Conservation (phyloP, 2,888 invertebrate species). For the Rhimphoctona megacephalus region DNA sequence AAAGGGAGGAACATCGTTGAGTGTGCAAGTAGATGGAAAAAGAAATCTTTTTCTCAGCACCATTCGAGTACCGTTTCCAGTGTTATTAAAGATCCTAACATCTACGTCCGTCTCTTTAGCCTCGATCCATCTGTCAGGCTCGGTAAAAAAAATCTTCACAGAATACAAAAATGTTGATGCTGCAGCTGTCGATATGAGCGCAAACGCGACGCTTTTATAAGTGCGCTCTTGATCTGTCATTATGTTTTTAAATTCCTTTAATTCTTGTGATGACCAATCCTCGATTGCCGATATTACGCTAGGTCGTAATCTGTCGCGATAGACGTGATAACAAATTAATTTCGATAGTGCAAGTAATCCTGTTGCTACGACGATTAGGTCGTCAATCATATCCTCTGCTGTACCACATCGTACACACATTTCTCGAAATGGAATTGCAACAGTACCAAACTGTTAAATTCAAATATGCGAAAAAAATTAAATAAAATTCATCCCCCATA, state of each 20-base stretch:
- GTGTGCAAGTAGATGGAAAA: slow-evolving; percentile 70
- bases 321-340: slow-evolving; percentile 68
- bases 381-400: slow-evolving; percentile 73
- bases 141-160: slow-evolving; percentile 64
- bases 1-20: slow-evolving; percentile 61
- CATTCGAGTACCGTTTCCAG: slow-evolving; percentile 52
- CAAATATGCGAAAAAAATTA: neutral
- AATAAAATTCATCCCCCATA: no score
- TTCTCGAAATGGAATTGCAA: slow-evolving; percentile 68
- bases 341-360: slow-evolving; percentile 73
- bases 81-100: neutral
- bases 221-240: slow-evolving; percentile 70
- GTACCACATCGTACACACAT: slow-evolving; percentile 72
- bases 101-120: slow-evolving; percentile 20
- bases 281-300: slow-evolving; percentile 70
- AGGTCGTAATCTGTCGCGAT: slow-evolving; percentile 70
- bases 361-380: slow-evolving; percentile 70
- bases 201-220: slow-evolving; percentile 61
- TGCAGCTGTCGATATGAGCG: slow-evolving; percentile 62
- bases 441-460: slow-evolving; percentile 61
- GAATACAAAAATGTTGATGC: slow-evolving; percentile 65
- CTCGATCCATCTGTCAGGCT: slow-evolving; percentile 65
- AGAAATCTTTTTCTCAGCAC: slow-evolving; percentile 60
- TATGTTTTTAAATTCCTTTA: slow-evolving; percentile 64
- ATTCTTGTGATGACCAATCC: slow-evolving; percentile 71